Evolutionary conservation across 2,113 vertebrate genomes (phyloP).

Genomic region (Cacatua alba): DNA sequence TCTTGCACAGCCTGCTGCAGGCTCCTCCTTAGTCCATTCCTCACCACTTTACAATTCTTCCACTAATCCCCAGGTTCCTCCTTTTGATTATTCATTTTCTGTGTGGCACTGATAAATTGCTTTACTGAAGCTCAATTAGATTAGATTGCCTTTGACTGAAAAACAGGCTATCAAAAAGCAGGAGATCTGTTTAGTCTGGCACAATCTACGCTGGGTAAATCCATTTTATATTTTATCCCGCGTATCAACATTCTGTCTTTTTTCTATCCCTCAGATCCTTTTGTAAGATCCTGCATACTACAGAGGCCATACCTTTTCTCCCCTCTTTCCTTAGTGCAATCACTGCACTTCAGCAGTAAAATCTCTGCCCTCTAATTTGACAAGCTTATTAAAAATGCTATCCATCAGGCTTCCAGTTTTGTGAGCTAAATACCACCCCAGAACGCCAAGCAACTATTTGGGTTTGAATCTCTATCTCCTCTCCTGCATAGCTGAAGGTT

Average conservation of each 20-base stretch:
- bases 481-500: not conserved
- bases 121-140: not conserved
- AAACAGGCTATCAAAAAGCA: not conserved
- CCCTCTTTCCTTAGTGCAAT: not conserved
- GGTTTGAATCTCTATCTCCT: not conserved
- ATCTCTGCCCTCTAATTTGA: not conserved
- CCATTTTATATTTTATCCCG: not conserved
- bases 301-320: not conserved
- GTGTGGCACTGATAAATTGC: not conserved
- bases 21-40: not conserved
- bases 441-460: not conserved
- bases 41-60: not conserved
- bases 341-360: not conserved
- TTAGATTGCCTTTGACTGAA: not conserved
- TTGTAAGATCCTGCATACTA: not conserved
- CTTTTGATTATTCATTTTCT: constrained; percentile 1
- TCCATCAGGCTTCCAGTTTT: not conserved
- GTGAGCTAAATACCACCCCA: not conserved
- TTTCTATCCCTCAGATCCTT: not conserved
- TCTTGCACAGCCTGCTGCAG: not conserved
- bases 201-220: not conserved
- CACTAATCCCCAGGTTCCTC: not conserved
- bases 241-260: not conserved
- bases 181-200: not conserved
- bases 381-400: not conserved